Base-by-base conservation (phyloP, 1,140 invertebrate species). In the Anoplophora glabripennis region DNA sequence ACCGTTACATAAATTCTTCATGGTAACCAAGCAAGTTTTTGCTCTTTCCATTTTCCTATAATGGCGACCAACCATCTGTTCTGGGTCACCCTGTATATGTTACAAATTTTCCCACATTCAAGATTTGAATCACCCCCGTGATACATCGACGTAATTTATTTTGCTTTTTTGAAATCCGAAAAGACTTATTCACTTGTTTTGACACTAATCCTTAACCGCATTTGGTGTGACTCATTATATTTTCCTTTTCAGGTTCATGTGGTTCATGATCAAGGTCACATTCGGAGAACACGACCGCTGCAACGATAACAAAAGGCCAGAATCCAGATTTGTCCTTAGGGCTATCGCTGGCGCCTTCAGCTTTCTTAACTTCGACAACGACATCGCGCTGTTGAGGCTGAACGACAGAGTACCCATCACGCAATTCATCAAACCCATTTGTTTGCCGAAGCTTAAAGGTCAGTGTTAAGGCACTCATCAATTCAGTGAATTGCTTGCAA, bases 201-300 rank as follows among this genome's bases (percentile, higher is more conserved):
- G 21, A 28, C 21, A 28, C 21, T 28, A 28, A 28, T 28, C 21
- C 5, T 28, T 28, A 28, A 28, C 21, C 21, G 5, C 21, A 28
- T 5, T 28, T 5, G 21, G 5, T 28, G 21, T 74, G 63, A 56
- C 18, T 14, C 44, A n/a, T 51, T 14, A 51, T 37, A 7, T 51
- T 9, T 33, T 75, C 68, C 60, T 76, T 83, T 84, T 71, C 79
- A 89, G 88, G 46, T 91, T 91, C 69, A 89, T 92, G 86, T 92
- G 89, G 89, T 91, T 91, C 74, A 88, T 92, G 88, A 91, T 92
- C 68, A 89, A 89, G 74, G 88, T 90, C 18, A 90, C 89, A 9
- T 88, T 92, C 66, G 89, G 89, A 0, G 89, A 92, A 69, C 88
- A 90, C 69, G 87, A 92, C 72, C 82, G 89, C n/a, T 92, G 90